Evolutionary conservation across 2,888 invertebrate genomes (phyloP).

Genomic region (Tridacna gigas): DNA sequence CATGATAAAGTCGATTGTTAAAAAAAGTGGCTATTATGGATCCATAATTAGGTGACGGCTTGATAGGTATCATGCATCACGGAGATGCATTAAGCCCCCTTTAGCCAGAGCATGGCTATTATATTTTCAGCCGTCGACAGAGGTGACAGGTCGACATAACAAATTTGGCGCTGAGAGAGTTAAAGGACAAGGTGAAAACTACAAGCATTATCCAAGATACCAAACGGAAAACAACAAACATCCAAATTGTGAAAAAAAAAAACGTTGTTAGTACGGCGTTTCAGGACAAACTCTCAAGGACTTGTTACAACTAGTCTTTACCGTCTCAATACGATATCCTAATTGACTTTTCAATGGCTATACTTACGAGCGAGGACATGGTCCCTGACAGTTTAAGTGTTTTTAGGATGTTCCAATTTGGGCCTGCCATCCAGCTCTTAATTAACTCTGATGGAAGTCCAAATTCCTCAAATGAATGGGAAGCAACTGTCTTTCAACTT

Average conservation of each 20-base stretch:
- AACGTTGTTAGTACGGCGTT: not conserved
- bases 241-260: slow-evolving; percentile 27
- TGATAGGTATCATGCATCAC: too few relatives aligned
- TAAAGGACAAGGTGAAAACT: too few relatives aligned
- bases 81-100: too few relatives aligned
- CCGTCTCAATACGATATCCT: not conserved
- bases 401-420: slow-evolving; percentile 64
- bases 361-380: slow-evolving; percentile 13
- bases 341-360: slow-evolving; percentile 27
- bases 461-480: slow-evolving; percentile 53
- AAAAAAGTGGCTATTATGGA: too few relatives aligned
- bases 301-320: not conserved
- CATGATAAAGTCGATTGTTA: too few relatives aligned
- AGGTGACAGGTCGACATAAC: too few relatives aligned
- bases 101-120: too few relatives aligned
- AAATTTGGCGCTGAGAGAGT: too few relatives aligned
- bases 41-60: too few relatives aligned
- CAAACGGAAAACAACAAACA: not conserved
- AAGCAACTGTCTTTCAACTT: slow-evolving; percentile 36
- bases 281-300: not conserved
- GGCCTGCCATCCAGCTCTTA: slow-evolving; percentile 12
- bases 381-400: slow-evolving; percentile 55
- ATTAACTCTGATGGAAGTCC: slow-evolving; percentile 20
- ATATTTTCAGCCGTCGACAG: too few relatives aligned
- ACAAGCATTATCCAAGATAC: too few relatives aligned